Conservation (phyloP, 2,888 invertebrate genomes). For the Drosophila infuscata region DNA sequence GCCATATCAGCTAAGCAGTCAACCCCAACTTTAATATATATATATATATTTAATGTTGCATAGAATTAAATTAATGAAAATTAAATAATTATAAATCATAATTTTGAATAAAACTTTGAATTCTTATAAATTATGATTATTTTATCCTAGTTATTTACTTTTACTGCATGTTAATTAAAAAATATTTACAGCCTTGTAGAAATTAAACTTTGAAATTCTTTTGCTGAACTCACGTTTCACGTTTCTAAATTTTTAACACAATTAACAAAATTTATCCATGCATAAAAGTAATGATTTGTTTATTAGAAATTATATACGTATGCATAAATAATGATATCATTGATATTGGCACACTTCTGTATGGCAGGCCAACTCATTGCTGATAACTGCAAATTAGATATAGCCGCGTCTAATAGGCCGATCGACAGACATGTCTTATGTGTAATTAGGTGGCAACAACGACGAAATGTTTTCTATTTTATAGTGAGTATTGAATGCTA, state of each 20-base stretch:
- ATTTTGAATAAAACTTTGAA: not conserved
- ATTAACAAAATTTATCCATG: constrained; percentile 14
- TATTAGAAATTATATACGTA: not conserved
- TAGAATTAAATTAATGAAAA: not conserved
- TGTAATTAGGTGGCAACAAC: constrained; percentile 58
- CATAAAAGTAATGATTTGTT: constrained; percentile 27
- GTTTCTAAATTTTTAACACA: constrained; percentile 6
- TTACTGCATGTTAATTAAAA: not conserved
- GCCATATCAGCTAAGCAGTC: not conserved
- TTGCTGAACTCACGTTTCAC: not conserved
- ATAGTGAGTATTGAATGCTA: constrained; percentile 4
- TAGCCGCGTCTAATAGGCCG: constrained; percentile 12
- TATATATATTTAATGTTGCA: no score
- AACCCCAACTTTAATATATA: not conserved
- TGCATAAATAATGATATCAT: not conserved
- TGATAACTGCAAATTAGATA: constrained; percentile 35
- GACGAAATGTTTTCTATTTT: constrained; percentile 28
- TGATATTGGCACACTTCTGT: not conserved
- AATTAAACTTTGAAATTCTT: not conserved
- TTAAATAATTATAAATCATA: not conserved
- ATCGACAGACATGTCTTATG: constrained; percentile 40
- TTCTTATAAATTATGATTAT: not conserved
- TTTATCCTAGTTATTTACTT: not conserved
- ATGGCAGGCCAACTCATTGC: constrained; percentile 1
- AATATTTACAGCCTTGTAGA: not conserved